Conservation (phyloP, 2,888 invertebrate species). For the Leucoptera coffeella region DNA sequence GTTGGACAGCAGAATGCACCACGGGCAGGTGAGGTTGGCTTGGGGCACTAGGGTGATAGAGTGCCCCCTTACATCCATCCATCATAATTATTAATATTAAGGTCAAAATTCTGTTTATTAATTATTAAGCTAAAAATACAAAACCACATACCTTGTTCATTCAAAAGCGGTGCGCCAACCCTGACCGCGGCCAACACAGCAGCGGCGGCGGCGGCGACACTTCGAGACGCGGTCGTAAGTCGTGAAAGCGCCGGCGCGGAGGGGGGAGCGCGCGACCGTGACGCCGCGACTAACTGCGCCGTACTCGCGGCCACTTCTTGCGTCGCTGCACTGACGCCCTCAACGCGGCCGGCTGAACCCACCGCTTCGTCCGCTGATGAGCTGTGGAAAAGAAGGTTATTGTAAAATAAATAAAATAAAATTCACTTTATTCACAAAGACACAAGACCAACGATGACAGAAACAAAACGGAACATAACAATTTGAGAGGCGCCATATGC, state of each 20-base stretch:
- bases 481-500: too few relatives aligned
- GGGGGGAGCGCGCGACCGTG: slow-evolving; percentile 89
- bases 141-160: slow-evolving; percentile 68
- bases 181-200: slow-evolving; percentile 85
- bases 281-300: slow-evolving; percentile 95
- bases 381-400: slow-evolving; percentile 45
- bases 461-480: too few relatives aligned
- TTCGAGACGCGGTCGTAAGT: slow-evolving; percentile 57
- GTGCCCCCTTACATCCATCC: too few relatives aligned
- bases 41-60: too few relatives aligned
- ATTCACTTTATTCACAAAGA: too few relatives aligned
- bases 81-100: too few relatives aligned
- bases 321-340: slow-evolving; percentile 90
- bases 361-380: slow-evolving; percentile 91
- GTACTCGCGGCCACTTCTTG: slow-evolving; percentile 95
- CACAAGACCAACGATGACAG: too few relatives aligned
- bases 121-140: not conserved
- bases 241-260: slow-evolving; percentile 72
- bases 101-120: not conserved
- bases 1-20: too few relatives aligned
- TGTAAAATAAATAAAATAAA: too few relatives aligned
- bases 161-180: slow-evolving; percentile 61
- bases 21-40: too few relatives aligned
- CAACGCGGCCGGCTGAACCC: slow-evolving; percentile 72
- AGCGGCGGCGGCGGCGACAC: slow-evolving; percentile 79